Evolutionary conservation across 2,113 vertebrate genomes (phyloP).

Genomic region (Diphyllodes magnificus): DNA sequence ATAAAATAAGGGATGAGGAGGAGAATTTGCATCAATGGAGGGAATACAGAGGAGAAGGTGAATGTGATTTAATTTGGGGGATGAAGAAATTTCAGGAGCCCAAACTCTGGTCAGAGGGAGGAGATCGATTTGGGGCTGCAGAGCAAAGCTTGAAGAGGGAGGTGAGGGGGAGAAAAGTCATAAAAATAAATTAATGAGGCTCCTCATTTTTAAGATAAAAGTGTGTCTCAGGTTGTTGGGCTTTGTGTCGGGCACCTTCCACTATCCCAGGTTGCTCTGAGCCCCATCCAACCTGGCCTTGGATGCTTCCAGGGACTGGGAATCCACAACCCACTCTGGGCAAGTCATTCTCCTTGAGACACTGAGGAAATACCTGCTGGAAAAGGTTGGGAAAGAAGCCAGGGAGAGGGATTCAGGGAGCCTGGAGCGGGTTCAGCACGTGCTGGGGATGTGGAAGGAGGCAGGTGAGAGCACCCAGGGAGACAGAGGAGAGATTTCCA

Average conservation of each 20-base stretch:
- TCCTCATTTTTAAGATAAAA: not conserved
- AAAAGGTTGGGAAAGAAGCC: not conserved
- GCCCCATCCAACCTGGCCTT: not conserved
- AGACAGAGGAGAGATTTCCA: not conserved
- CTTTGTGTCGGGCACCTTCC: not conserved
- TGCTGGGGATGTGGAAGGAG: not conserved
- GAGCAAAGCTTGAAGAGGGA: not conserved
- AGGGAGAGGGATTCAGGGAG: not conserved
- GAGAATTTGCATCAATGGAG: rapidly evolving
- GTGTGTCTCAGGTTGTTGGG: not conserved
- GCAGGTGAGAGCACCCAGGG: not conserved
- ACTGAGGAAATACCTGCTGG: not conserved
- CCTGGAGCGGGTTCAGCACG: rapidly evolving
- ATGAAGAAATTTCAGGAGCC: not conserved
- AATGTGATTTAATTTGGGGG: not conserved
- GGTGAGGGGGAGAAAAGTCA: not conserved
- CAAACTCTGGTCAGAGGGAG: not conserved
- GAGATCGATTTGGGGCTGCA: not conserved
- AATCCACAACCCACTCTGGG: not conserved
- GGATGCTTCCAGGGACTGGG: not conserved
- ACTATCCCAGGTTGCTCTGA: not conserved
- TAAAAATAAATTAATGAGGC: not conserved
- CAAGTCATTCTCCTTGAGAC: not conserved
- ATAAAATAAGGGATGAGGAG: not conserved
- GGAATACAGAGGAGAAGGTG: not conserved